A percentile compares a stretch with the other conserved stretches of the same genome.
These are phyloP conservation scores for Catocala sponsa DNA, from an alignment of 2,888 invertebrate species.

Conservation along the genomic window DNA sequence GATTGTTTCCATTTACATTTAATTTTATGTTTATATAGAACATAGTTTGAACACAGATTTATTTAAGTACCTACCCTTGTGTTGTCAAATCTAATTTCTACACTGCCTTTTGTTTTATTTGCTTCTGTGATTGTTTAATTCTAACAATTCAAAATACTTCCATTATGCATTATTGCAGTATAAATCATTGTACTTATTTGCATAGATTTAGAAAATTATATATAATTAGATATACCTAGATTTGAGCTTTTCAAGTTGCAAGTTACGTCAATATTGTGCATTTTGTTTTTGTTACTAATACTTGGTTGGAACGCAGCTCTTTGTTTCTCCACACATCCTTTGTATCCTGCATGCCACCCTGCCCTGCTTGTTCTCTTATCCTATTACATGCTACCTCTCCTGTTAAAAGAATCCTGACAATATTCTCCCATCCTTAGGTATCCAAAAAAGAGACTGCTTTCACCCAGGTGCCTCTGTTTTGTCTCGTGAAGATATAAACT, in stretches of 20 bases:
- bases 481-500: slow-evolving; percentile 89
- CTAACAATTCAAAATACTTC: background rate
- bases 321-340: slow-evolving; percentile 41
- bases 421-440: slow-evolving; percentile 78
- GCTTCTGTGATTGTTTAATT: slow-evolving; percentile 11
- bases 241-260: no score
- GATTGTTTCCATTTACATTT: no score
- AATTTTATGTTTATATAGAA: no score
- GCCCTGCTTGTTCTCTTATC: slow-evolving; percentile 45
- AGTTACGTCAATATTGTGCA: slow-evolving; percentile 6
- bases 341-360: slow-evolving; percentile 49
- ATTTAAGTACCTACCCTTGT: background rate
- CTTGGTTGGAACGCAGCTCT: slow-evolving; percentile 85
- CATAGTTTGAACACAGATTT: background rate
- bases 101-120: background rate
- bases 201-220: no score
- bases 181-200: no score
- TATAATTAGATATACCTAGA: no score
- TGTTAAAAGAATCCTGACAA: slow-evolving; percentile 50
- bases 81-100: background rate
- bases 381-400: slow-evolving; percentile 48
- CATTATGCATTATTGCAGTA: background rate
- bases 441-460: slow-evolving; percentile 94
- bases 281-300: slow-evolving; percentile 67
- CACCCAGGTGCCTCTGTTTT: slow-evolving; percentile 95